Conservation (phyloP, 1,140 invertebrate genomes). For the Charaxes varanes region DNA sequence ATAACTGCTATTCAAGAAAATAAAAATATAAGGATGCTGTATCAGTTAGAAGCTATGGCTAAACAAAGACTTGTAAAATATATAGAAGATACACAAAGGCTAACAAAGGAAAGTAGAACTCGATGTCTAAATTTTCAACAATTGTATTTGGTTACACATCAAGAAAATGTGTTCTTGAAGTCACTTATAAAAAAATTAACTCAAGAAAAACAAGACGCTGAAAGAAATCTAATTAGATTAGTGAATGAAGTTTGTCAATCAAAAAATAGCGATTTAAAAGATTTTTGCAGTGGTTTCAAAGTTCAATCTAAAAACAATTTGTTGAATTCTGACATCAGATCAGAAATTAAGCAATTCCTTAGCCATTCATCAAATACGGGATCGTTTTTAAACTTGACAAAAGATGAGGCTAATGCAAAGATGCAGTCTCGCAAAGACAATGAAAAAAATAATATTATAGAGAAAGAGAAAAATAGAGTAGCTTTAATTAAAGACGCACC, state of each 20-base stretch:
- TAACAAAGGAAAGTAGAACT: constrained; percentile 43
- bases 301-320: constrained; percentile 45
- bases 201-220: constrained; percentile 42
- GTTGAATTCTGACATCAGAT: constrained; percentile 39
- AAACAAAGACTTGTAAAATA: constrained; percentile 39
- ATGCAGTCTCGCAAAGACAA: not conserved
- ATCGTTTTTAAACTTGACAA: no score
- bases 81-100: constrained; percentile 39
- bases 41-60: constrained; percentile 38
- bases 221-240: constrained; percentile 42
- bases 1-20: constrained; percentile 45
- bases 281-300: constrained; percentile 47
- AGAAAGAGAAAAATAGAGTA: constrained; percentile 21
- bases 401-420: no score
- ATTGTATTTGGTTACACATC: constrained; percentile 42
- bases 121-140: constrained; percentile 49
- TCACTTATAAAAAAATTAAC: constrained; percentile 36
- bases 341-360: constrained; percentile 46
- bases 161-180: constrained; percentile 55
- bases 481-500: constrained; percentile 30
- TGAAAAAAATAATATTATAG: constrained; percentile 3
- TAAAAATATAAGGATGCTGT: constrained; percentile 45
- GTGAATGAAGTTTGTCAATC: constrained; percentile 48
- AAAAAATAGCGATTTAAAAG: constrained; percentile 44
- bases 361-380: constrained; percentile 20